Evolutionary conservation across 2,113 vertebrate genomes (phyloP), one percentile per base, ranked within the genome.

Genomic region (Empidonax alnorum): DNA sequence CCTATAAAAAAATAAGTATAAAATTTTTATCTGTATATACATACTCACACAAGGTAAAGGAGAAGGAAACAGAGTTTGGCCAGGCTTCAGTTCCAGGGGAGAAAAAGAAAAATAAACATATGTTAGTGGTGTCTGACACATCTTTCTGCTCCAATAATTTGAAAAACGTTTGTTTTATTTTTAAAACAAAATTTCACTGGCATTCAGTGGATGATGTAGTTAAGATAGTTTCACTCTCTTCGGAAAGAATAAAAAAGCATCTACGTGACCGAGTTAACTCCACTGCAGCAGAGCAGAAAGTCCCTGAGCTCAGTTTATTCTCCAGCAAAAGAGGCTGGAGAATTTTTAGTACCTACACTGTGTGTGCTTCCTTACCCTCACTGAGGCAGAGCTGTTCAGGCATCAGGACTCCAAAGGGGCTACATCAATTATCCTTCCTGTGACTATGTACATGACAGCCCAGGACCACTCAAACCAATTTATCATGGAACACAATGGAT

Each of bases 51-150:
- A 92, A 97, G 42, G 63, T 96, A 92, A 97, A 96, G 94, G 91
- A 91, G 59, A 58, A 83, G 10, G 52, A 65, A 96, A 20, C 18
- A 35, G 88, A 74, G n/a, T 87, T 94, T 98, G 96, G 97, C 97
- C 96, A 95, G 87, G 93, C 91, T 98, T 97, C 97, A 98, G 97
- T 96, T 97, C 94, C 39, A 94, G 76, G 74, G 96, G 82, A 89
- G 76, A 91, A 94, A 81, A 89, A 83, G 94, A 97, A 96, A 98
- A 98, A 98, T 98, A 97, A 98, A 95, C 98, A 98, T 98, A 98
- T 97, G 97, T 95, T 98, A 94, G 96, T 88, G 59, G 96, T 98
- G 98, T 98, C 98, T 98, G 97, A 97, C 98, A 97, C 97, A 90
- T 98, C 96, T 97, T 97, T 98, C 96, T 96, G 97, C 98, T 97